Base-by-base conservation (phyloP, 2,888 invertebrate genomes). In the Julus scandinavius region DNA sequence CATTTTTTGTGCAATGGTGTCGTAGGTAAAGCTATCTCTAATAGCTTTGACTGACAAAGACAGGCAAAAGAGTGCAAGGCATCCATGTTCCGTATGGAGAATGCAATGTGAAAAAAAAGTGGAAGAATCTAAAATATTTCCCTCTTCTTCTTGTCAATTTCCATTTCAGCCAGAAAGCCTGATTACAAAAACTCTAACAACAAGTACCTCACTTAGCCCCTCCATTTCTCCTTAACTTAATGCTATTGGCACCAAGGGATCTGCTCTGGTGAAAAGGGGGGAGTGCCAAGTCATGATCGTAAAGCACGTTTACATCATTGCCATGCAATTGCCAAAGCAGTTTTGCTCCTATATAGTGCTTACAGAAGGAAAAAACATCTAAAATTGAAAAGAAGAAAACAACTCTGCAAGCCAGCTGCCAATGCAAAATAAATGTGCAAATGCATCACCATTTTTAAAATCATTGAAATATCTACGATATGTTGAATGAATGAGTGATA, bases 231-330 rank as follows among this genome's bases (percentile, higher is more conserved):
- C n/a, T 58, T 38, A 87, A 58, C 54, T 87, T 54, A 87, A 29
- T 87, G 54, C 87, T 54, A 87, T 87, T 50, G 50, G 87, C 58
- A 50, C 87, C 87, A 54, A 58, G 87, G 86, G 86, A 86, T 86
- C 49, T 45, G 45, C n/a, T 54, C 49, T 54, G 86, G 54, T 29
- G n/a, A 84, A 86, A 63, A 87, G 20, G 58, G 29, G 87, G 63
- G 87, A 87, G 54, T 87, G 87, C 87, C 38, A 87, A 87, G 87
- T 87, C 87, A 87, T 87, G 87, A 87, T 83, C 87, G 20, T 41
- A 41, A 80, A 83, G 80, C 80, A 87, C 87, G 87, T 87, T 87
- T 87, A 38, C 41, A 80, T 83, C 87, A 80, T 87, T 87, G 87
- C 87, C 80, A 87, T 80, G 87, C 83, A 80, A 41, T 40, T 49